Percentiles rank a stretch among this genome's conserved stretches.
phyloP scores from a whole-genome alignment of 2,888 invertebrate species.

The Synergus umbraculus region DNA sequence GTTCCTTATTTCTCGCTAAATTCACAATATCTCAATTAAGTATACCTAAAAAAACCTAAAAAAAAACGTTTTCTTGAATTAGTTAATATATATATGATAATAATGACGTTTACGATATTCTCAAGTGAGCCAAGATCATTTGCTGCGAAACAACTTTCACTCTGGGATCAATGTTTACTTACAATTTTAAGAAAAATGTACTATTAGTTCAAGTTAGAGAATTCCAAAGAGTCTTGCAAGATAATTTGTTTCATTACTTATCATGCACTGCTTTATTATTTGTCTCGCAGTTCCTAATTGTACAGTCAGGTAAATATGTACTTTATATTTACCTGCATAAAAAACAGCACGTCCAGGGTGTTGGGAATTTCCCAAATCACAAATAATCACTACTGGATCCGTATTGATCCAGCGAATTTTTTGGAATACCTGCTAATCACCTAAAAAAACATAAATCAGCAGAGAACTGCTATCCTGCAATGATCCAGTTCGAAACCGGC shows the following conservation, averaged over 20 bases:
- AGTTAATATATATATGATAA: neutral
- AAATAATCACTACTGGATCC: slow-evolving; percentile 53
- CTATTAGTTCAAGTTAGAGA: neutral
- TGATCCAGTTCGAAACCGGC: neutral
- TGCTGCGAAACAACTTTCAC: neutral
- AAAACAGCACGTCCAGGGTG: slow-evolving; percentile 45
- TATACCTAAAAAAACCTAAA: slow-evolving; percentile 54
- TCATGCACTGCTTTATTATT: too few relatives aligned
- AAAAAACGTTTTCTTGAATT: slow-evolving; percentile 2
- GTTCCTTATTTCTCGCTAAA: slow-evolving; percentile 30
- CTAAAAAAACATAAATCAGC: slow-evolving; percentile 21
- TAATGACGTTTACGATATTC: neutral
- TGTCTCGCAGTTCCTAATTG: too few relatives aligned
- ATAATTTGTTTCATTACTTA: neutral
- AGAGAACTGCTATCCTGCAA: slow-evolving; percentile 17
- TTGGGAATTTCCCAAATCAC: slow-evolving; percentile 46
- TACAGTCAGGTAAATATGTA: neutral
- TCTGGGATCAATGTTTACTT: slow-evolving; percentile 41
- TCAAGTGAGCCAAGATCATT: slow-evolving; percentile 4
- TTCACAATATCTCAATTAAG: neutral
- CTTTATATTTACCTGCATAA: slow-evolving; percentile 56
- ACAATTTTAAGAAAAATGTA: slow-evolving; percentile 3
- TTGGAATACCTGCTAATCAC: slow-evolving; percentile 14
- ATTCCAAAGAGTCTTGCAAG: neutral
- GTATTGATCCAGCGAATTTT: slow-evolving; percentile 38